Base-by-base conservation (phyloP, 2,888 invertebrate species). In the Lasioglossum figueresi region DNA sequence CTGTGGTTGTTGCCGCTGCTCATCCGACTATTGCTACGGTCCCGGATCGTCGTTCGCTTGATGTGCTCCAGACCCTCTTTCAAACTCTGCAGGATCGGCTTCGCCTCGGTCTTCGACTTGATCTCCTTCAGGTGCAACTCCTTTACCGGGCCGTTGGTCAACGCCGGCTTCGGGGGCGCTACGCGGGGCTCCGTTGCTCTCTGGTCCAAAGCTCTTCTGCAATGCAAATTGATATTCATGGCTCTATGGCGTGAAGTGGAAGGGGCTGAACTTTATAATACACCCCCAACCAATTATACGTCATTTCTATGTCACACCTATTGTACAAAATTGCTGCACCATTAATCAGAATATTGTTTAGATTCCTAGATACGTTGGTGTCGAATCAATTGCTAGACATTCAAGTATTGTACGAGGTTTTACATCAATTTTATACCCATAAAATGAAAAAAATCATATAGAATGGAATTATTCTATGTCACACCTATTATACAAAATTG, bases 161-260 rank as follows among this genome's bases (percentile, higher is more conserved):
- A 76, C 5, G 88, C 63, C 0, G 93, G 94, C 80, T 94, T 94
- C 4, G 94, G 94, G 0, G 94, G 94, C 0, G 94, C 94, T 5
- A 94, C 93, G 31, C 94, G 91, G 2, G 94, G 94, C 82, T 94
- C 94, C 48, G 94, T 94, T 43, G 94, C 94, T 85, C 94, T 90
- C 84, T 94, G 94, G 86, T 94, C 94, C 68, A 94, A 88, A 27
- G 94, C 94, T 91, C 94, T 92, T 88, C 94, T 94, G 91, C 4
- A 93, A 94, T 80, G 16, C 63, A 14, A 73, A 27, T 6, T 2
- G 27, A 71, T 48, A 19, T 48, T 34, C 48, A 37, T 27, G 63
- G 63, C 31, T 27, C 63, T 63, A 16, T 63, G 63, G 19, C 12
- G 56, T n/a, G n/a, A n/a, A 56, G n/a, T 56, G 56, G n/a, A 56